Conservation (phyloP, 2,888 invertebrate species). For the Pandemis cinnamomeana region DNA sequence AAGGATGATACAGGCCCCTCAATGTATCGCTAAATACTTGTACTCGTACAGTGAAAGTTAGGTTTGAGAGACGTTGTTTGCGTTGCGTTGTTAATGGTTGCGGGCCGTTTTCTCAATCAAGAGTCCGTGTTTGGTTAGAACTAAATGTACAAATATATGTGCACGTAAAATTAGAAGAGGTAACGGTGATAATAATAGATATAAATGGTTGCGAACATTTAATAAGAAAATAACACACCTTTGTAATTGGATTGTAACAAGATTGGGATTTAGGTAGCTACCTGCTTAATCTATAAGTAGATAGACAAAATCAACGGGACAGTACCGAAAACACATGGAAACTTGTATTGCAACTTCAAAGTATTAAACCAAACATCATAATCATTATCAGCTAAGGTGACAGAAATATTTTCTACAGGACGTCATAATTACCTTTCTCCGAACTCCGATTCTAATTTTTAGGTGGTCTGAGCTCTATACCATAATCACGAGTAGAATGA, state of each 20-base stretch:
- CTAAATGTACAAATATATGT: conserved; percentile 20
- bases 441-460: no score
- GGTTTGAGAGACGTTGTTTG: conserved; percentile 30
- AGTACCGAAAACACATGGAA: no score
- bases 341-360: no score
- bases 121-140: conserved; percentile 28
- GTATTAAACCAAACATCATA: no score
- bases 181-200: conserved; percentile 29
- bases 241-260: background rate
- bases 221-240: background rate
- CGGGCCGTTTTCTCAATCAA: conserved; percentile 35
- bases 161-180: conserved; percentile 19
- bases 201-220: conserved; percentile 16
- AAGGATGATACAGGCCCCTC: background rate
- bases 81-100: conserved; percentile 37
- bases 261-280: no score
- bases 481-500: no score
- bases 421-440: no score
- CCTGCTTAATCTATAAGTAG: no score
- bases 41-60: background rate
- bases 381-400: no score
- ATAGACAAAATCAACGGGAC: no score
- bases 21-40: background rate
- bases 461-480: no score
- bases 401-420: no score